Evolutionary conservation across 2,113 vertebrate genomes (phyloP).

Genomic region (Cairina moschata): DNA sequence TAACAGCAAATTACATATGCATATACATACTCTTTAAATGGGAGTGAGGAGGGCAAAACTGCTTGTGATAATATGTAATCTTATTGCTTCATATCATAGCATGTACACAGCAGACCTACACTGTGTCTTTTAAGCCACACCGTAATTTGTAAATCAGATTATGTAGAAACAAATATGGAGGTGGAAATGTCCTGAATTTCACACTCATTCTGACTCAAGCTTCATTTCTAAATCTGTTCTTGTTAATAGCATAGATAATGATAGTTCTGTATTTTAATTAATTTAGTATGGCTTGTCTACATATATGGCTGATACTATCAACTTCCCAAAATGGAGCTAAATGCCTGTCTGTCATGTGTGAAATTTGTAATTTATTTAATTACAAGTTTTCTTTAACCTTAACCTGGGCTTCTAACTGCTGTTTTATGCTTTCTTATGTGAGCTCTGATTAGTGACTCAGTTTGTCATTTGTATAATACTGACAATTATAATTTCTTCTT

Average conservation of each 20-base stretch:
- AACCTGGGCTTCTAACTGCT: neutral
- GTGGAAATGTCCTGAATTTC: neutral
- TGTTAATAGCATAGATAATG: neutral
- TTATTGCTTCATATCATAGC: neutral
- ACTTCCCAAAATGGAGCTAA: neutral
- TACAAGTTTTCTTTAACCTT: neutral
- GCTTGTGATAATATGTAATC: neutral
- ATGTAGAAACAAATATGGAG: neutral
- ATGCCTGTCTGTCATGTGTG: neutral
- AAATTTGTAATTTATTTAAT: conserved; percentile 1
- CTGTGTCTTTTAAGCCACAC: neutral
- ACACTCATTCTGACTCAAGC: neutral
- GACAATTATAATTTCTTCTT: neutral
- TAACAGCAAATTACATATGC: neutral
- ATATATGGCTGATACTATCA: neutral
- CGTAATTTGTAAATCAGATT: neutral
- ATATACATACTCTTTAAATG: neutral
- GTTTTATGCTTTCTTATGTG: neutral
- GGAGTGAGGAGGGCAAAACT: neutral
- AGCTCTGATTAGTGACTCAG: neutral
- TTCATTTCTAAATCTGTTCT: neutral
- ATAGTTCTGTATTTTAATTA: neutral
- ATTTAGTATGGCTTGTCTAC: neutral
- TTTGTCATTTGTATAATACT: neutral
- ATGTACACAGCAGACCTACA: neutral